These are phyloP conservation scores for Stegastes partitus DNA, from an alignment of 2,113 vertebrate genomes.

Conservation along the genomic window DNA sequence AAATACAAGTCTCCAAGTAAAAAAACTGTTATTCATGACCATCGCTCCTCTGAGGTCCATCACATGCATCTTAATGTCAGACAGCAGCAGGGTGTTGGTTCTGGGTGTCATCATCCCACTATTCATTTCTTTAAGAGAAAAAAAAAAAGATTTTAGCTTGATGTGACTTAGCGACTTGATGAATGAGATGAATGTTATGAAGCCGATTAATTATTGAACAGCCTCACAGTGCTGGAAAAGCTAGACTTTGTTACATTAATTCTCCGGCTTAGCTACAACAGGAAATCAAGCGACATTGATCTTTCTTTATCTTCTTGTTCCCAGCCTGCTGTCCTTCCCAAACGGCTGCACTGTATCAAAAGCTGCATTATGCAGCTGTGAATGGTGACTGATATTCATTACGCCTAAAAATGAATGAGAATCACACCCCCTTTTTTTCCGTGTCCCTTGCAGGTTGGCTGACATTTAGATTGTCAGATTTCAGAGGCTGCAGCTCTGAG, in stretches of 20 bases:
- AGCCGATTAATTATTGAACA: slow-evolving; percentile 48
- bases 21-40: not conserved
- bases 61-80: not conserved
- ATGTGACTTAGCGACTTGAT: slow-evolving; percentile 11
- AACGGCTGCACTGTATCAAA: slow-evolving; percentile 9
- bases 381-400: slow-evolving; percentile 1
- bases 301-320: not conserved
- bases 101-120: slow-evolving; percentile 36
- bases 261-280: slow-evolving; percentile 33
- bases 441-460: not conserved
- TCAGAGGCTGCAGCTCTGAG: slow-evolving; percentile 7
- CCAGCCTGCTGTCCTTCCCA: slow-evolving; percentile 3
- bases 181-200: slow-evolving; percentile 26
- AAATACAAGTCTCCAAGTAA: too few species aligned
- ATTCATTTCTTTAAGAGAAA: slow-evolving; percentile 5
- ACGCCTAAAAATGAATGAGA: not conserved
- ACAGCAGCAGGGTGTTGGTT: slow-evolving; percentile 32
- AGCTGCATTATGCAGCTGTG: not conserved
- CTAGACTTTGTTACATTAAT: slow-evolving; percentile 49
- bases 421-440: not conserved
- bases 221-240: slow-evolving; percentile 4
- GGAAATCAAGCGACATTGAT: slow-evolving; percentile 63
- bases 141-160: slow-evolving; percentile 4
- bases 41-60: not conserved
- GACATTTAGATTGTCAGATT: slow-evolving; percentile 37